Base-by-base conservation (phyloP, 2,113 vertebrate species). In the Syrrhaptes paradoxus region DNA sequence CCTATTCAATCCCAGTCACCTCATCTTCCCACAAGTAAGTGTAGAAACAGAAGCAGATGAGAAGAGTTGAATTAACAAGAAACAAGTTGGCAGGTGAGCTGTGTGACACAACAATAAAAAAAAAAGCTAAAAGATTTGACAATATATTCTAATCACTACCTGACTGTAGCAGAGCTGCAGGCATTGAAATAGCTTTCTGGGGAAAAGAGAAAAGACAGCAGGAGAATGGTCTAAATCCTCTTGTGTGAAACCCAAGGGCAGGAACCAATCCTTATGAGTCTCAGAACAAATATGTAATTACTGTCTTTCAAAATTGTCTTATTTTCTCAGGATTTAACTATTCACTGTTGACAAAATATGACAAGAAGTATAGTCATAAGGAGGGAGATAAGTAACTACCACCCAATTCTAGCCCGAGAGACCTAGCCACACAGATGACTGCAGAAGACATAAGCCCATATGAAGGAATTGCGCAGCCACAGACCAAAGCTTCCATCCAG, bases 81-180 rank as follows among this genome's bases (percentile, higher is more conserved):
- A 96, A 97, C 93, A 97, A 92, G 97, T 95, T 98, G 98, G 98
- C 97, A 98, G 98, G 98, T 98, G 98, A 98, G 98, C 97, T 97
- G 96, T 94, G 96, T 97, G 98, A 97, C 97, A 98, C 96, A 97
- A 97, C 94, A 97, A 90, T 67, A 71, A 22, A 48, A 83, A 65
- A 74, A 96, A 93, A 90, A 87, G 26, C 66, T 63, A 89, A 96
- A 96, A 96, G 96, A 97, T 95, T 96, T 97, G 97, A 98, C 97
- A 97, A 97, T 97, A 93, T 95, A 98, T 98, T 98, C 97, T 98
- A 98, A 97, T 98, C 97, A 96, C 96, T 97, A 92, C 92, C 96
- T 97, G 97, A 96, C 95, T 93, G 87, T 46, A 93, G 95, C 90
- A 96, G 95, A 95, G 91, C 95, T 91, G 92, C 96, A 96, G 97